Evolutionary conservation across 92 coral and sea anemone species (phyloP).

Genomic region (Epizoanthus illoricatus): DNA sequence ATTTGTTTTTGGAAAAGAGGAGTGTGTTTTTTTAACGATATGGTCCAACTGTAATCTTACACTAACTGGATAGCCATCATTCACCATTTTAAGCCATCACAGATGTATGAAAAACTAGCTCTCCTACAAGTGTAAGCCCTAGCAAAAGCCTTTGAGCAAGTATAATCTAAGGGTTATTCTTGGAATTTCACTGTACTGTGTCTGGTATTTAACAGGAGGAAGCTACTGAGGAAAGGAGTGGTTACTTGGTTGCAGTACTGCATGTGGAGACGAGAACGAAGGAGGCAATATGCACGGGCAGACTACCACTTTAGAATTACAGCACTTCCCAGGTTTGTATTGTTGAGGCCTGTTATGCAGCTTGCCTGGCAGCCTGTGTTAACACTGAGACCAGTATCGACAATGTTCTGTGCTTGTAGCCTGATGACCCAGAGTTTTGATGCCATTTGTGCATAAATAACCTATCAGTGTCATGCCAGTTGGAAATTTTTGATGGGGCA

Average conservation of each 20-base stretch:
- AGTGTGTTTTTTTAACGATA: too few species aligned
- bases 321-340: conserved; percentile 77
- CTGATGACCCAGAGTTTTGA: too few species aligned
- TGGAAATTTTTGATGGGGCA: too few species aligned
- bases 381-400: too few species aligned
- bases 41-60: too few species aligned
- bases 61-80: too few species aligned
- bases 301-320: conserved; percentile 61
- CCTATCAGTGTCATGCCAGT: too few species aligned
- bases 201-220: conserved; percentile 37
- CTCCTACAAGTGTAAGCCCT: not conserved
- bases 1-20: too few species aligned
- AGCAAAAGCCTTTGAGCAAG: not conserved
- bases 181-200: too few species aligned
- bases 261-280: conserved; percentile 70
- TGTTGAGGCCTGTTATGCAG: not conserved
- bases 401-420: not conserved
- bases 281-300: conserved; percentile 70
- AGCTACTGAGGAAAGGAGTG: conserved; percentile 51
- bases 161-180: not conserved
- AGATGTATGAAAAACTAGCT: not conserved
- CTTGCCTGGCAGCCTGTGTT: not conserved
- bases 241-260: conserved; percentile 66
- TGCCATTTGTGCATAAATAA: too few species aligned
- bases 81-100: too few species aligned